Evolutionary conservation across 2,888 invertebrate species (phyloP).

Genomic region (Dryococelus australis): DNA sequence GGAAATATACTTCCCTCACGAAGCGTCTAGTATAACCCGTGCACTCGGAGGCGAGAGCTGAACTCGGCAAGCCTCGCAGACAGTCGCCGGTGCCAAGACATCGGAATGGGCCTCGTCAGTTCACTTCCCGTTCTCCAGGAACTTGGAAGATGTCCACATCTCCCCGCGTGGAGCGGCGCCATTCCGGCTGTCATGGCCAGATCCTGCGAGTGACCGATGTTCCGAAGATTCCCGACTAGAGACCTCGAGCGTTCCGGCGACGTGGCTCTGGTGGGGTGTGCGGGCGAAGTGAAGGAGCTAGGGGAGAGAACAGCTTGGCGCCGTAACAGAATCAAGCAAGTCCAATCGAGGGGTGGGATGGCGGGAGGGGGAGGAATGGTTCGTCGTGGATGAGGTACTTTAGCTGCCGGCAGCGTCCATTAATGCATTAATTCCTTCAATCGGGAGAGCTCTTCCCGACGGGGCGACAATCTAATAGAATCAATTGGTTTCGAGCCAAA

Average conservation of each 20-base stretch:
- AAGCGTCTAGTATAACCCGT: no score
- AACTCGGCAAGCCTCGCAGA: no score
- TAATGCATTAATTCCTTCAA: constrained; percentile 45
- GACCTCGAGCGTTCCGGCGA: not conserved
- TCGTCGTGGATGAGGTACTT: not conserved
- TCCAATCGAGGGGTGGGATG: not conserved
- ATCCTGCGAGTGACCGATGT: constrained; percentile 10
- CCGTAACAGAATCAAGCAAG: constrained; percentile 18
- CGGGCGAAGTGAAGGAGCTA: not conserved
- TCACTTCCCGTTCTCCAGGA: not conserved
- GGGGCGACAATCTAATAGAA: constrained; percentile 57
- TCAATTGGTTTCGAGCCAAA: constrained; percentile 48
- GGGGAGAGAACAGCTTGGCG: constrained; percentile 21
- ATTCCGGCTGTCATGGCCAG: not conserved
- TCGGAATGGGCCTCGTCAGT: no score
- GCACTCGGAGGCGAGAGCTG: no score
- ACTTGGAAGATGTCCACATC: constrained; percentile 7
- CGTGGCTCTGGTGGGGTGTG: not conserved
- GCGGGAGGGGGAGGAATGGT: not conserved
- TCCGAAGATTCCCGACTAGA: constrained; percentile 1
- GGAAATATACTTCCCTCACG: no score
- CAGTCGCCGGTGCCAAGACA: no score
- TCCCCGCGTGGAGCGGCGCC: not conserved
- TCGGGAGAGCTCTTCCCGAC: constrained; percentile 28
- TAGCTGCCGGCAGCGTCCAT: constrained; percentile 30